Evolutionary conservation across 1,140 invertebrate species (phyloP), one percentile per base, ranked within the genome.

Genomic region (Drosophila rhopaloa): DNA sequence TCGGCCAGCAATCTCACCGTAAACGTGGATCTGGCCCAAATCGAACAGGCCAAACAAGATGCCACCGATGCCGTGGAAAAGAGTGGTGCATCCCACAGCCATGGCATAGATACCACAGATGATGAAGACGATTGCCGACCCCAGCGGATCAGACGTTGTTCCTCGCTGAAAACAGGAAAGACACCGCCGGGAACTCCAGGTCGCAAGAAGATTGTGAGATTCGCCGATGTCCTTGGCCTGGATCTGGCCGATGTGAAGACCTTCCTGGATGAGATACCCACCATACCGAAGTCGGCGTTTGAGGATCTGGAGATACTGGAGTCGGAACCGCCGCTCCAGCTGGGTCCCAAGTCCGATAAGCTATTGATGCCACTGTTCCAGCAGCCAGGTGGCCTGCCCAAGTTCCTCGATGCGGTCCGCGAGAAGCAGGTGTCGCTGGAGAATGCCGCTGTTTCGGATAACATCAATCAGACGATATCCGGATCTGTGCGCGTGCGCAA

Each of bases 201-300:
- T 3, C 94, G 96, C 1, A 99, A 98, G 92, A 99, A 99, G 93
- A 98, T 98, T 38, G 98, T 99, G 1, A 94, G 98, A 14, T 99
- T 99, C 92, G 98, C 98, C 0, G 98, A 99, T 90, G 97, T 97
- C 1, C 93, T 99, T 35, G 98, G 98, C 0, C 93, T 99, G 7
- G 98, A 99, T 93, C 93, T 99, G 67, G 97, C 97, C 10, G 97
- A 97, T 82, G 96, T 99, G 0, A 95, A 97, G 82, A 97, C 97
- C 3, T 98, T 97, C 92, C 93, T 97, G 70, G 97, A 98, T 85
- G 97, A 98, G 93, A 95, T 98, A 67, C 97, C 97, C 1, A 96
- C 95, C 75, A 94, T 98, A 79, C 97, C 97, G 0, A 96, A 95
- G 86, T 98, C 97, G 0, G 97, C 97, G 2, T 98, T 95, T 83